These are phyloP conservation scores for Phalacrocorax carbo DNA, from an alignment of 2,113 vertebrate species.

Conservation along the genomic window DNA sequence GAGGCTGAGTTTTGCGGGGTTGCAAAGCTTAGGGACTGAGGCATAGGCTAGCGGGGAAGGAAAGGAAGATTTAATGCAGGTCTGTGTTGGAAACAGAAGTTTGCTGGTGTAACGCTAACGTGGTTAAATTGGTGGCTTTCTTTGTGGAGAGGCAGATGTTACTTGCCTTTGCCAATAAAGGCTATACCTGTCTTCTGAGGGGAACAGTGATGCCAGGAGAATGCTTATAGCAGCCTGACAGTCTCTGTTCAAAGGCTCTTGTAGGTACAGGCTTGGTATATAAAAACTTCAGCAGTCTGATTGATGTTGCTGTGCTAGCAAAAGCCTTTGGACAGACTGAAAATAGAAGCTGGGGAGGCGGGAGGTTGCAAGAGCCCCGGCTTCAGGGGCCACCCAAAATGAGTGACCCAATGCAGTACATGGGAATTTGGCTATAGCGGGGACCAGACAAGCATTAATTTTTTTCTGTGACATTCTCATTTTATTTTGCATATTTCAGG, in stretches of 20 bases:
- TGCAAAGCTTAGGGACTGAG: not conserved
- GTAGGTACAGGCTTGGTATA: not conserved
- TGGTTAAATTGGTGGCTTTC: not conserved
- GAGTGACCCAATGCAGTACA: fast-evolving
- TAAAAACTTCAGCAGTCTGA: not conserved
- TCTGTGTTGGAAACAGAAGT: not conserved
- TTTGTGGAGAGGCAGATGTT: not conserved
- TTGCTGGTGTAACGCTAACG: not conserved
- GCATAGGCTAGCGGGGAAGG: not conserved
- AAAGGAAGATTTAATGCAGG: not conserved
- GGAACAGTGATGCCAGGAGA: not conserved
- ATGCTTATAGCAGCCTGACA: not conserved
- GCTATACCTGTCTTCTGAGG: not conserved
- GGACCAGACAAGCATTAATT: not conserved
- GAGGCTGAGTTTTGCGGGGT: not conserved
- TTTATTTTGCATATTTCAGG: not conserved
- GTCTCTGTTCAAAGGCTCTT: not conserved
- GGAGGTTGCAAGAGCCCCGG: not conserved
- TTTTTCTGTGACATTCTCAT: not conserved
- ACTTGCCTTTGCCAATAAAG: not conserved
- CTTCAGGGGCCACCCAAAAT: not conserved
- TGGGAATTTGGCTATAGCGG: not conserved
- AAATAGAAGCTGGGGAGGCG: not conserved
- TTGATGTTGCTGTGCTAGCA: not conserved
- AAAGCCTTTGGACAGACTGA: not conserved